phyloP scores from a whole-genome alignment of 1,140 invertebrate genomes.

The Euborellia annulipes region DNA sequence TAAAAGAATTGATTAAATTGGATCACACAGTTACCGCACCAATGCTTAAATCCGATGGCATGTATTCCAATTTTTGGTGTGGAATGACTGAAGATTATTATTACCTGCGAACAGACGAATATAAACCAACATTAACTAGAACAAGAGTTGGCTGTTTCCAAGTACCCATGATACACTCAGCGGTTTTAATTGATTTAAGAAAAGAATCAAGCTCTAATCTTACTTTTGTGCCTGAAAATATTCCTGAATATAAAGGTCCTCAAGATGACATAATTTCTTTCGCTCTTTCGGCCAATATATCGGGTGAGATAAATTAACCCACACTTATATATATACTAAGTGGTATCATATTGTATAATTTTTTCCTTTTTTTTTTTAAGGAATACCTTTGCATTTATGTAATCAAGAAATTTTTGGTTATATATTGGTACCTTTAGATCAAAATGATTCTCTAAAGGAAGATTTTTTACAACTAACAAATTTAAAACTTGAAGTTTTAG shows the following conservation, averaged over 20 bases:
- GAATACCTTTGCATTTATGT: constrained; percentile 55
- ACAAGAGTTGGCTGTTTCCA: constrained; percentile 57
- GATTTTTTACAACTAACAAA: constrained; percentile 62
- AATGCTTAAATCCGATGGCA: constrained; percentile 66
- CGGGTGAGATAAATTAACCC: constrained; percentile 30
- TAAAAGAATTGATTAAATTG: constrained; percentile 51
- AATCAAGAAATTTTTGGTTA: constrained; percentile 74
- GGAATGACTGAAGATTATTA: constrained; percentile 80
- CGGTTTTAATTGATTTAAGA: constrained; percentile 67
- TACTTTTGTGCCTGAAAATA: constrained; percentile 53
- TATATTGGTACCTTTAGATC: constrained; percentile 63
- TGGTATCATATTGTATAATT: constrained; percentile 5
- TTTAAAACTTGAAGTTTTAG: constrained; percentile 56
- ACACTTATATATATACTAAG: constrained; percentile 6
- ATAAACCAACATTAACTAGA: constrained; percentile 60
- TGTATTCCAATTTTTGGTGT: constrained; percentile 94
- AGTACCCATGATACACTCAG: constrained; percentile 88
- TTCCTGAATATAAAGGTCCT: constrained; percentile 53
- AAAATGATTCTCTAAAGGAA: constrained; percentile 40
- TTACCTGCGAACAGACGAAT: constrained; percentile 74
- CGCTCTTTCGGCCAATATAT: constrained; percentile 63
- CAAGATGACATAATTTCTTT: constrained; percentile 91
- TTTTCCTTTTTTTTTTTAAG: constrained; percentile 29
- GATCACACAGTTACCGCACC: constrained; percentile 55
- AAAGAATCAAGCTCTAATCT: constrained; percentile 41